Evolutionary conservation across 2,888 invertebrate species (phyloP).

Genomic region (Mythimna albipuncta): DNA sequence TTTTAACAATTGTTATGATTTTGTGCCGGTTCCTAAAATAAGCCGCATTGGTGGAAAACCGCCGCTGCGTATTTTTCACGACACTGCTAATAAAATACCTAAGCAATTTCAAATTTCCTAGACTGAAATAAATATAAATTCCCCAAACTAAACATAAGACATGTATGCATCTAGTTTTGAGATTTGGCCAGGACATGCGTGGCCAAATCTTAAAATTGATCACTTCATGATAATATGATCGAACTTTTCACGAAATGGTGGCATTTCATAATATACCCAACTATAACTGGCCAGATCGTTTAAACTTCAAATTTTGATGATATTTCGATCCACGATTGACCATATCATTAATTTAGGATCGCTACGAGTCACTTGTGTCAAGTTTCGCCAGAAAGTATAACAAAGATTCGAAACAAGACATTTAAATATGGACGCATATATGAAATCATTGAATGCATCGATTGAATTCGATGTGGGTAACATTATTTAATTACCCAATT

Average conservation of each 20-base stretch:
- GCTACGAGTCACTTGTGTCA: not conserved
- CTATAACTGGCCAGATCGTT: too few species aligned
- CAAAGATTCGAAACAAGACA: slow-evolving; percentile 12
- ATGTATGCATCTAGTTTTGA: too few species aligned
- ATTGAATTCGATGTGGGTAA: not conserved
- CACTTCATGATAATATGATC: too few species aligned
- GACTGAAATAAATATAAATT: not conserved
- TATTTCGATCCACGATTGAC: too few species aligned
- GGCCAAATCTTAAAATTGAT: too few species aligned
- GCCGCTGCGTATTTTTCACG: not conserved
- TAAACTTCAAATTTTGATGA: too few species aligned
- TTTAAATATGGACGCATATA: not conserved
- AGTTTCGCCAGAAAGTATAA: not conserved
- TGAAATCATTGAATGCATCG: not conserved
- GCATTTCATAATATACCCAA: too few species aligned
- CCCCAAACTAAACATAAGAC: not conserved
- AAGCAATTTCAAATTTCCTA: not conserved
- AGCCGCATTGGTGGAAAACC: not conserved
- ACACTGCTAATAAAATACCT: not conserved
- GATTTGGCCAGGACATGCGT: too few species aligned
- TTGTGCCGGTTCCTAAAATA: slow-evolving; percentile 18
- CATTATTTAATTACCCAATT: too few species aligned
- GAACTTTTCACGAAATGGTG: too few species aligned
- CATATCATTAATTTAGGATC: too few species aligned
- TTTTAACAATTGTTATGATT: not conserved